Conservation (phyloP, 2,888 invertebrate species). For the Orthosia incerta region DNA sequence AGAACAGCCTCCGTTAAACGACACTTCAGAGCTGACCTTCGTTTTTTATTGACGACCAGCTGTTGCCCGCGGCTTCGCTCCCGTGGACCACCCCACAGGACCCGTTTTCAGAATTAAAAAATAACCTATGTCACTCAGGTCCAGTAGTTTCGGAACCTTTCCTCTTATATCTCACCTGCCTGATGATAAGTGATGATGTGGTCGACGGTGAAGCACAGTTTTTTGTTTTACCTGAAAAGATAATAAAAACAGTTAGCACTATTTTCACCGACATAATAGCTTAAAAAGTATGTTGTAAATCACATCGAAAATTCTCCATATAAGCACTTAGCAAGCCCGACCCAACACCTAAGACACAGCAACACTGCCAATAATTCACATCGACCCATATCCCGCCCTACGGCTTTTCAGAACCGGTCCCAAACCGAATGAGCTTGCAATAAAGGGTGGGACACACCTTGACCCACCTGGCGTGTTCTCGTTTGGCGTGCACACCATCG, state of each 20-base stretch:
- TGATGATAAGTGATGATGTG: too few species aligned
- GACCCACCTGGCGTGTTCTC: slow-evolving; percentile 68
- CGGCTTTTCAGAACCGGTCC: slow-evolving; percentile 58
- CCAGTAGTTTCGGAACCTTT: too few species aligned
- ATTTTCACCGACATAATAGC: not conserved
- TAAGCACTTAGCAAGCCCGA: slow-evolving; percentile 16
- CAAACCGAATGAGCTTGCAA: slow-evolving; percentile 56
- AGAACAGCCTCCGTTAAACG: not conserved
- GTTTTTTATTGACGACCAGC: too few species aligned
- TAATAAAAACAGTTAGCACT: not conserved
- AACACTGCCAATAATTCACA: slow-evolving; percentile 5
- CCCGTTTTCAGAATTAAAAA: too few species aligned
- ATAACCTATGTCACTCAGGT: too few species aligned
- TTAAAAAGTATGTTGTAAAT: not conserved
- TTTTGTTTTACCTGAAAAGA: not conserved
- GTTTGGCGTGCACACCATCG: slow-evolving; percentile 63
- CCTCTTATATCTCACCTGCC: too few species aligned
- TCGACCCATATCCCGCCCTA: slow-evolving; percentile 47
- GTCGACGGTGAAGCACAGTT: too few species aligned
- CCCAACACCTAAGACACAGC: slow-evolving; percentile 4
- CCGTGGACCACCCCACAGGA: too few species aligned
- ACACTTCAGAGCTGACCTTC: not conserved
- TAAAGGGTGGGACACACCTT: slow-evolving; percentile 71
- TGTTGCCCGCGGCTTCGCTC: too few species aligned
- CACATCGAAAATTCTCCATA: not conserved